These are phyloP conservation scores for Arvicanthis niloticus DNA, from an alignment of 2,113 vertebrate genomes.

Conservation along the genomic window DNA sequence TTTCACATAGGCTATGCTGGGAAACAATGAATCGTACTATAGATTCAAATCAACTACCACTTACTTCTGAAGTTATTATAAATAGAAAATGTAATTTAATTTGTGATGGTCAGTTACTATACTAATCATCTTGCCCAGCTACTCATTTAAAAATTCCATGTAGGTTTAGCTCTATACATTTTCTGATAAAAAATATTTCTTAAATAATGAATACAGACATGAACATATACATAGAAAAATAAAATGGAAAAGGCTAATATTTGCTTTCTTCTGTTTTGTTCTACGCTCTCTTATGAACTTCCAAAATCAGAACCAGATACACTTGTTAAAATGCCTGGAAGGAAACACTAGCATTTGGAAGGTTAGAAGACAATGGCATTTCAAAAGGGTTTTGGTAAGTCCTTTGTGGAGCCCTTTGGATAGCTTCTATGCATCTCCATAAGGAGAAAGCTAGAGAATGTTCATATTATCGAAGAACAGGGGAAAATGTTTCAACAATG, in stretches of 20 bases:
- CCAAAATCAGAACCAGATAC: conserved; percentile 80
- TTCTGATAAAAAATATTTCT: conserved; percentile 83
- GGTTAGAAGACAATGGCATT: conserved; percentile 80
- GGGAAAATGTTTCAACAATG: conserved; percentile 67
- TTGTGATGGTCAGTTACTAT: conserved; percentile 54
- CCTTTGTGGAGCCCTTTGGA: conserved; percentile 85
- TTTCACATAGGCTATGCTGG: conserved; percentile 75
- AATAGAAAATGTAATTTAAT: conserved; percentile 70
- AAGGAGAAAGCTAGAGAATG: conserved; percentile 81
- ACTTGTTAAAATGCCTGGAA: conserved; percentile 78
- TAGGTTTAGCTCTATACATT: conserved; percentile 72
- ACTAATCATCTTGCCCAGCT: conserved; percentile 64
- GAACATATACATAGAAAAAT: conserved; percentile 83
- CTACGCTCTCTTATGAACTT: conserved; percentile 82
- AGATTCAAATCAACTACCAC: conserved; percentile 44
- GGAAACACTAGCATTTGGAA: conserved; percentile 84
- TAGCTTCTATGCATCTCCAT: conserved; percentile 78
- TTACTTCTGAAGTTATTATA: conserved; percentile 70
- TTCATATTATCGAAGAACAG: conserved; percentile 74
- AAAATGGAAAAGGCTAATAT: conserved; percentile 78
- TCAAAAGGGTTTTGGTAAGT: conserved; percentile 76
- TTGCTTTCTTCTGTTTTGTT: conserved; percentile 83
- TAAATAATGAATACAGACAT: conserved; percentile 81
- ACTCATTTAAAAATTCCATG: conserved; percentile 75
- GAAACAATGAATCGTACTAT: conserved; percentile 64